phyloP scores from a whole-genome alignment of 2,888 invertebrate genomes.

The Pycnomerus fuliginosus region DNA sequence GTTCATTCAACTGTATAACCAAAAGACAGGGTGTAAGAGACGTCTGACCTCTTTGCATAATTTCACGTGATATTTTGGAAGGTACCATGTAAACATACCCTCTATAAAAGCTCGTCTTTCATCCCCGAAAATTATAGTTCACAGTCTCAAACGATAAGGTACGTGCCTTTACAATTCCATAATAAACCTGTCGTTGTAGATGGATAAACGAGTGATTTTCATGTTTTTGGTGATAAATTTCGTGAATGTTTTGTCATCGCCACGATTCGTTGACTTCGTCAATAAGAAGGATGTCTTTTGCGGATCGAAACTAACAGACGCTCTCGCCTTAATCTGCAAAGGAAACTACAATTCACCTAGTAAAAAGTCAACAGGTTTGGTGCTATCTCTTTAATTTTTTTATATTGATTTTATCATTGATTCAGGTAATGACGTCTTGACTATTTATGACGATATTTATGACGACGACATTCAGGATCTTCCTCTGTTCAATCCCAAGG shows the following conservation, averaged over 20 bases:
- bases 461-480: conserved; percentile 11
- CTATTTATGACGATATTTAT: conserved; percentile 6
- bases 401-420: not conserved
- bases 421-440: conserved; percentile 6
- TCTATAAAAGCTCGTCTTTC: too few relatives aligned
- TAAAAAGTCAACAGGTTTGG: conserved; percentile 4
- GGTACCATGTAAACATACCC: too few relatives aligned
- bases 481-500: too few relatives aligned
- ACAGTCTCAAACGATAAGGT: too few relatives aligned
- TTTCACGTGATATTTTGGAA: too few relatives aligned
- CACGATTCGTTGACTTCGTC: conserved; percentile 9
- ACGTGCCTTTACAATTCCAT: too few relatives aligned
- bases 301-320: conserved; percentile 7
- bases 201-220: conserved; percentile 11
- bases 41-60: too few relatives aligned
- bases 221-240: conserved; percentile 8
- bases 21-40: too few relatives aligned
- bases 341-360: conserved; percentile 14
- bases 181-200: too few relatives aligned
- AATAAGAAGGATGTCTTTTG: conserved; percentile 14
- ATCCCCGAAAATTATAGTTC: too few relatives aligned
- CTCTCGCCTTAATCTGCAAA: conserved; percentile 11
- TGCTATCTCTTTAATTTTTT: not conserved
- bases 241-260: conserved; percentile 9
- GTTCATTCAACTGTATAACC: too few relatives aligned